Evolutionary conservation across 2,888 invertebrate species (phyloP).

Genomic region (Meloe dianella): DNA sequence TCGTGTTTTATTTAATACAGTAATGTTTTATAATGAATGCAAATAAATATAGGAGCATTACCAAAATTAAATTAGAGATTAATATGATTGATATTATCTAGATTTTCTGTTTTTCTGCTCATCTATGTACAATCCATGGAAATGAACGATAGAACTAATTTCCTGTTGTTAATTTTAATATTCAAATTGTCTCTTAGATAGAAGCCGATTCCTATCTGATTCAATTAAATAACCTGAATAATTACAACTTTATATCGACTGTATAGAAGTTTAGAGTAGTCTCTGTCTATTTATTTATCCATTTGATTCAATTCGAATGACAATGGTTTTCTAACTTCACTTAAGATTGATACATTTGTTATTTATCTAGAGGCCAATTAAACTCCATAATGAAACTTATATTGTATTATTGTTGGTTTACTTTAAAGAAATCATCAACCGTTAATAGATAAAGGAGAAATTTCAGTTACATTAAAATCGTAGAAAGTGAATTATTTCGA

Average conservation of each 20-base stretch:
- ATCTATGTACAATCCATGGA: too few species aligned
- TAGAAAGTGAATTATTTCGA: slow-evolving; percentile 5
- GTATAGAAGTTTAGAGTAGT: slow-evolving; percentile 33
- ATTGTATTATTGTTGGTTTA: neutral
- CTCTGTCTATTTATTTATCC: neutral
- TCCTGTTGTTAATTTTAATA: neutral
- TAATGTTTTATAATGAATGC: slow-evolving; percentile 27
- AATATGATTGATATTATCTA: slow-evolving; percentile 25
- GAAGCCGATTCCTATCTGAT: slow-evolving; percentile 28
- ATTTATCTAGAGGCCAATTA: slow-evolving; percentile 37
- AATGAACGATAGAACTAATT: neutral
- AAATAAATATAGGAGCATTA: slow-evolving; percentile 12
- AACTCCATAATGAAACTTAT: slow-evolving; percentile 29
- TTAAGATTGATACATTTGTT: slow-evolving; percentile 38
- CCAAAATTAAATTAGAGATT: slow-evolving; percentile 25
- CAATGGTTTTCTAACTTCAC: slow-evolving; percentile 39
- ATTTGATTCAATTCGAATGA: slow-evolving; percentile 37
- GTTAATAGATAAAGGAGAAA: neutral
- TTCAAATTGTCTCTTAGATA: neutral
- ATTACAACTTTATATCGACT: slow-evolving; percentile 36
- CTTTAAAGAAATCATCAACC: neutral
- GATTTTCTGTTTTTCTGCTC: too few species aligned
- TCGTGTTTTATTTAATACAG: slow-evolving; percentile 23
- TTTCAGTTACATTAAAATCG: neutral
- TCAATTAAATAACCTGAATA: slow-evolving; percentile 38